phyloP scores from a whole-genome alignment of 2,113 vertebrate genomes.

The Zeus faber region DNA sequence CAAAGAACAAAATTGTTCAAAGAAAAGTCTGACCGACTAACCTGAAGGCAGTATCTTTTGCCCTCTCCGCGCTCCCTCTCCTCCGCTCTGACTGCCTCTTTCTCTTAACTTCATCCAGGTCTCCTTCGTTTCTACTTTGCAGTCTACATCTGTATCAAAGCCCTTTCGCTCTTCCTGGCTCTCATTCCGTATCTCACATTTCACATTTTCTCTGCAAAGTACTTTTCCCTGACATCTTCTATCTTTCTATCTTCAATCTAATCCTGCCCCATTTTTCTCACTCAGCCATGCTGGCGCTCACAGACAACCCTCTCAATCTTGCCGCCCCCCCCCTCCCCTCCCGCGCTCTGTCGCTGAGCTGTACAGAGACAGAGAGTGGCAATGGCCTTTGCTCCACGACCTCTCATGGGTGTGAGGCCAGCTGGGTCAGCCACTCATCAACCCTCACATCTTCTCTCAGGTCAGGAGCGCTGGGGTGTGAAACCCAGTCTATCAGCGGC shows the following conservation, averaged over 20 bases:
- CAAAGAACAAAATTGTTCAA: too few relatives aligned
- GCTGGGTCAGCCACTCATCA: constrained; percentile 39
- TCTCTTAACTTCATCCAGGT: neutral
- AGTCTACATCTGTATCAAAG: neutral
- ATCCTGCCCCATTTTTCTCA: neutral
- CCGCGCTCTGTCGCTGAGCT: neutral
- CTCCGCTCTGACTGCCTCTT: neutral
- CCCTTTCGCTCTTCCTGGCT: neutral
- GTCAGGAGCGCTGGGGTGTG: constrained; percentile 22
- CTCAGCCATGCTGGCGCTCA: neutral
- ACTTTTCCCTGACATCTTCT: neutral
- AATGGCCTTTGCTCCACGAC: constrained; percentile 44
- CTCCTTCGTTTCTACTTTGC: too few relatives aligned
- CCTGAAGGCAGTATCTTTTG: too few relatives aligned
- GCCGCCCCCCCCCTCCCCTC: constrained; percentile 2
- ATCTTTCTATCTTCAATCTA: neutral
- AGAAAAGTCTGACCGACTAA: too few relatives aligned
- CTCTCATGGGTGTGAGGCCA: constrained; percentile 28
- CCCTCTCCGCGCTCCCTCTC: too few relatives aligned
- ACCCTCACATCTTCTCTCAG: constrained; percentile 22
- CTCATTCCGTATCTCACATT: neutral
- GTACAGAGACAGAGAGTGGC: constrained; percentile 15
- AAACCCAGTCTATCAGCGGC: constrained; percentile 13
- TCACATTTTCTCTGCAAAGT: neutral
- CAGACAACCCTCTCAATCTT: constrained; percentile 14